Evolutionary conservation across 2,113 vertebrate species (phyloP).

Genomic region (Kryptolebias marmoratus): DNA sequence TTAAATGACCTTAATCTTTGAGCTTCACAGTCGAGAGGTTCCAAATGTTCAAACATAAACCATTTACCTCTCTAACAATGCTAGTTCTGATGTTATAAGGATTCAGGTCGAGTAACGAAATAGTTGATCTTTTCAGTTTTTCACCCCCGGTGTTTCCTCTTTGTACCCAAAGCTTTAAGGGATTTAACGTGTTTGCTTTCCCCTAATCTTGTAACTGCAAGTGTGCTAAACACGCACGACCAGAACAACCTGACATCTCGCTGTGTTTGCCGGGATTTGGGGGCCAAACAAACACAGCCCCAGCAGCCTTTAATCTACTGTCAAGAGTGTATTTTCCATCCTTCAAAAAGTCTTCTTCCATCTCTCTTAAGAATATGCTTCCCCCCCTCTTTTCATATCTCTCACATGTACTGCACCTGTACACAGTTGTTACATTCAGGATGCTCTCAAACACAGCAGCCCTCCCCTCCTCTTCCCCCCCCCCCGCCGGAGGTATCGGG

Average conservation of each 20-base stretch:
- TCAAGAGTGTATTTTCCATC: slow-evolving; percentile 33
- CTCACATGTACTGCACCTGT: slow-evolving; percentile 41
- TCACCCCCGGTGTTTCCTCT: background rate
- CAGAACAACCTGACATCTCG: slow-evolving; percentile 32
- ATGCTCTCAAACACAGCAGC: slow-evolving; percentile 16
- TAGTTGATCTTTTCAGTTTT: no score
- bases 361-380: background rate
- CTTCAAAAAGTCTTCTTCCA: slow-evolving; percentile 13
- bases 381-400: background rate
- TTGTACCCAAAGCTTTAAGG: background rate
- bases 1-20: background rate
- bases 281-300: slow-evolving; percentile 40
- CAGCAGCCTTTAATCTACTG: slow-evolving; percentile 43
- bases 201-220: slow-evolving; percentile 17
- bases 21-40: no score
- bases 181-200: slow-evolving; percentile 25
- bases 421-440: slow-evolving; percentile 29
- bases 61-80: no score
- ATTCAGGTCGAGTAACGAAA: no score
- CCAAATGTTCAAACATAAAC: no score
- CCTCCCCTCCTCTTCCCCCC: background rate
- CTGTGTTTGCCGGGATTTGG: slow-evolving; percentile 40
- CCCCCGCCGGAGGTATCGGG: slow-evolving; percentile 66
- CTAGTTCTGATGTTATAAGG: no score
- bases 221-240: slow-evolving; percentile 22